Conservation (phyloP, 2,113 vertebrate species). For the Austrofundulus limnaeus region DNA sequence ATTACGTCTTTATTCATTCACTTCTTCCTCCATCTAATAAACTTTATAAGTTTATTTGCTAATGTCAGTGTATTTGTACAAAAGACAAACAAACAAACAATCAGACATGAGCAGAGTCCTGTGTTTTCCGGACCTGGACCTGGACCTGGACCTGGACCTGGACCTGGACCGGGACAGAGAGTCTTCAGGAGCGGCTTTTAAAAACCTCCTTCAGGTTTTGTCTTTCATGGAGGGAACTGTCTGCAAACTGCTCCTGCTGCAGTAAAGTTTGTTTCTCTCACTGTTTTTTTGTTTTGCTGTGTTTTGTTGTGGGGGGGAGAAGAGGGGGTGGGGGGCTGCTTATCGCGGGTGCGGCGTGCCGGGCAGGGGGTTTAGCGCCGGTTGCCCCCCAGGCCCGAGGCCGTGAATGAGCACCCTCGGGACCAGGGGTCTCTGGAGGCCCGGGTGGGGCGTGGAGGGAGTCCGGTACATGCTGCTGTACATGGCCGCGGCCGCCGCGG, state of each 20-base stretch:
- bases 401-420: conserved; percentile 97
- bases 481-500: conserved; percentile 95
- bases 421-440: conserved; percentile 94
- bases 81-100: conserved; percentile 82
- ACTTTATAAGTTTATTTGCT: conserved; percentile 83
- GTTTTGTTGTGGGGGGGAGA: too few relatives aligned
- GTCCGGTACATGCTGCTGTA: conserved; percentile 99
- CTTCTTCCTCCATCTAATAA: conserved; percentile 82
- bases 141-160: too few relatives aligned
- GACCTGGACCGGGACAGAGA: conserved; percentile 49
- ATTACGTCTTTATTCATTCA: conserved; percentile 81
- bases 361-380: conserved; percentile 90
- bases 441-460: conserved; percentile 90
- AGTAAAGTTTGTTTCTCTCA: conserved; percentile 60
- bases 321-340: conserved; percentile 16
- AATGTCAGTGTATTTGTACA: conserved; percentile 86
- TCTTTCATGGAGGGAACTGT: conserved; percentile 40
- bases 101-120: conserved; percentile 76
- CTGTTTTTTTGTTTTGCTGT: conserved; percentile 3
- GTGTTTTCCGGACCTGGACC: conserved; percentile 52
- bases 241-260: conserved; percentile 65
- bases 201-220: conserved; percentile 77
- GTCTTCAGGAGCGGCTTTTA: conserved; percentile 67
- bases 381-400: conserved; percentile 93
- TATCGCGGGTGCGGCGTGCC: conserved; percentile 92